A percentile compares a stretch with the other conserved stretches of the same genome.
Conservation (phyloP, 2,888 invertebrate species). For the Odontocerum albicorne region DNA sequence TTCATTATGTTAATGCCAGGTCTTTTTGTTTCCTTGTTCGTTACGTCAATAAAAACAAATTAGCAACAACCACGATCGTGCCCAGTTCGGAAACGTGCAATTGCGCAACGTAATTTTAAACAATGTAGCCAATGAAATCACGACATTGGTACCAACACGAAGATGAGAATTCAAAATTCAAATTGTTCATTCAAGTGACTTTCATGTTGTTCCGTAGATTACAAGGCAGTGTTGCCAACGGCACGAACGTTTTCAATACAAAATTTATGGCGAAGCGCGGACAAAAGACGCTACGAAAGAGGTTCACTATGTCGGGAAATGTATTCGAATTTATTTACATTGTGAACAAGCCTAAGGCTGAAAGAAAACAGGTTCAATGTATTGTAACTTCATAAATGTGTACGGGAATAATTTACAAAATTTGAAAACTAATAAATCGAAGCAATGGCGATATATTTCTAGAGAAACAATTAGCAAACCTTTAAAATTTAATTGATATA, state of each 20-base stretch:
- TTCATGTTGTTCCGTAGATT: not conserved
- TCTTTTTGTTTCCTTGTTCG: no score
- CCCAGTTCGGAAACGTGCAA: no score
- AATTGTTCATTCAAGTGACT: conserved; percentile 6
- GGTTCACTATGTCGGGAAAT: conserved; percentile 13
- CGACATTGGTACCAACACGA: conserved; percentile 3
- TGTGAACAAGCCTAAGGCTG: conserved; percentile 17
- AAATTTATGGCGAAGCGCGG: conserved; percentile 26
- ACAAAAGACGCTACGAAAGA: conserved; percentile 24
- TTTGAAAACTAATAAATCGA: not conserved
- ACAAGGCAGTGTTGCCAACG: conserved; percentile 12
- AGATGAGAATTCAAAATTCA: not conserved
- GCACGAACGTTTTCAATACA: conserved; percentile 26
- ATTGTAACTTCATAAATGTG: conserved; percentile 1
- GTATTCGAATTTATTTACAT: conserved; percentile 24
- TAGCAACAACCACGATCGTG: no score
- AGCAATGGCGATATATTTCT: not conserved
- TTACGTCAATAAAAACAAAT: no score
- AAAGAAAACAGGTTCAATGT: conserved; percentile 10
- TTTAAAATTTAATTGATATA: no score
- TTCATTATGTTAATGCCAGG: no score
- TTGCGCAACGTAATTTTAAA: not conserved
- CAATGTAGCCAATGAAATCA: conserved; percentile 5
- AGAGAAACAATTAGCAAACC: no score
- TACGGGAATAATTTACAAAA: conserved; percentile 1